Percentiles rank a stretch among this genome's conserved stretches.
Evolutionary conservation across 2,888 invertebrate genomes (phyloP).

Genomic region (Priocnemis perturbator): DNA sequence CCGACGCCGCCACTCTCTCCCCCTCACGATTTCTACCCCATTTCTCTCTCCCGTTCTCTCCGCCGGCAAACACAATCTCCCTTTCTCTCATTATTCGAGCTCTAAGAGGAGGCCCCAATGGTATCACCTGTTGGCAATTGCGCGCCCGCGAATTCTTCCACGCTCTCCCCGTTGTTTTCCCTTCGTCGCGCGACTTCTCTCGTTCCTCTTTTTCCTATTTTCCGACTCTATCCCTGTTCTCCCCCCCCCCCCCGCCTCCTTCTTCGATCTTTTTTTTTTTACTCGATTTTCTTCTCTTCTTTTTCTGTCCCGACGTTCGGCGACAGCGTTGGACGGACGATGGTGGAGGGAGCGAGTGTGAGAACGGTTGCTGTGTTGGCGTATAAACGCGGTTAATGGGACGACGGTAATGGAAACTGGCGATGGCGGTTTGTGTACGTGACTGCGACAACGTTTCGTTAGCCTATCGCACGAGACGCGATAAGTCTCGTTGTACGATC

Average conservation of each 20-base stretch:
- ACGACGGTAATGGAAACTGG: constrained; percentile 48
- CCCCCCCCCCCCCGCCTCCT: neutral
- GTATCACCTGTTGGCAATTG: constrained; percentile 68
- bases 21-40: constrained; percentile 8
- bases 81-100: constrained; percentile 63
- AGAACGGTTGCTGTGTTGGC: constrained; percentile 30
- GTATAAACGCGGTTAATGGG: constrained; percentile 53
- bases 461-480: constrained; percentile 44
- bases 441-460: constrained; percentile 37
- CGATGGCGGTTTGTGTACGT: constrained; percentile 44
- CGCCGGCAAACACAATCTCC: constrained; percentile 39
- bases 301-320: constrained; percentile 20
- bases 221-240: constrained; percentile 2
- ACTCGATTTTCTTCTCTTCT: constrained; percentile 13
- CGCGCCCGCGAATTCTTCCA: constrained; percentile 58
- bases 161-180: constrained; percentile 20
- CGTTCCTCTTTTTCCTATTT: constrained; percentile 10
- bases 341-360: neutral
- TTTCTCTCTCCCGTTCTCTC: constrained; percentile 9
- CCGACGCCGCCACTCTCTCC: constrained; percentile 25
- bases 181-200: constrained; percentile 1
- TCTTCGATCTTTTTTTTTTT: constrained; percentile 11
- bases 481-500: neutral
- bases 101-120: constrained; percentile 61
- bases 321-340: constrained; percentile 9